A percentile compares a stretch with the other conserved stretches of the same genome.
These are phyloP conservation scores for Neoniphon sammara DNA, from an alignment of 2,797 vertebrate species.

Conservation along the genomic window DNA sequence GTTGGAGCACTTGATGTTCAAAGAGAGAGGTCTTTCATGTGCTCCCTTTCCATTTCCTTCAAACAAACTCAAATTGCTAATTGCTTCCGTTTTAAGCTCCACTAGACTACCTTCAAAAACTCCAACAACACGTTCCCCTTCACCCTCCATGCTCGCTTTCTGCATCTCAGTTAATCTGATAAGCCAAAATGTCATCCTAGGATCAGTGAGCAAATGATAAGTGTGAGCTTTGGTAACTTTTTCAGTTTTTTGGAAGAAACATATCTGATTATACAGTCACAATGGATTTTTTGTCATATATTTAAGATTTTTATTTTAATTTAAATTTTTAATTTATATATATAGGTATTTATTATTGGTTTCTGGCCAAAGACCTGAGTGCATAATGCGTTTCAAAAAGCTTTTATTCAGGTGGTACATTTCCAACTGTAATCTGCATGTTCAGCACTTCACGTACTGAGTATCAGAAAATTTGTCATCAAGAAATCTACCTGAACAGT, in stretches of 20 bases:
- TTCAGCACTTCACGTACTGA: not conserved
- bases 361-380: constrained; percentile 1
- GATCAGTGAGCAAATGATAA: not conserved
- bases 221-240: not conserved
- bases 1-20: constrained; percentile 58
- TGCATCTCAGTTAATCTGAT: constrained; percentile 14
- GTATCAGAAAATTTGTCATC: not conserved
- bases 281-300: not conserved
- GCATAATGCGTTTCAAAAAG: not conserved
- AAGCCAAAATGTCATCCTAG: not conserved
- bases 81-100: constrained; percentile 45
- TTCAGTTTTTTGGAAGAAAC: not conserved
- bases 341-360: not conserved
- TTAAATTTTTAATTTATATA: too few species aligned
- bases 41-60: constrained; percentile 38
- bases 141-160: constrained; percentile 18
- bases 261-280: not conserved
- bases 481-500: not conserved
- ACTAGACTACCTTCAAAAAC: constrained; percentile 13
- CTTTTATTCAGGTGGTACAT: not conserved
- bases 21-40: constrained; percentile 52
- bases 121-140: constrained; percentile 18
- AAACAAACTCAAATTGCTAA: constrained; percentile 55
- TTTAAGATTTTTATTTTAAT: too few species aligned
- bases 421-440: not conserved